These are phyloP conservation scores for Entelurus aequoreus DNA, from an alignment of 2,113 vertebrate genomes.

Conservation along the genomic window DNA sequence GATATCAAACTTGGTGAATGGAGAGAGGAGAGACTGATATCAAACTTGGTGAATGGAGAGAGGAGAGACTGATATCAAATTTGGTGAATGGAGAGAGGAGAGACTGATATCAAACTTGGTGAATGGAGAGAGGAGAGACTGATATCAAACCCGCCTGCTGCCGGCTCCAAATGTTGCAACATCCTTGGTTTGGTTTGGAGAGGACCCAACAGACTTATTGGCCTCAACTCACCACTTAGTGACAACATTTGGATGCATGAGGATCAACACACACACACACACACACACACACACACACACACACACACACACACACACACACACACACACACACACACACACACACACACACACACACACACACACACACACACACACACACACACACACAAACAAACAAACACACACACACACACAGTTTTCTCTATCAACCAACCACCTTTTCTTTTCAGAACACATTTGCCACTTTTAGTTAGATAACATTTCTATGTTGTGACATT, in stretches of 20 bases:
- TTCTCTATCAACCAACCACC: too few species aligned
- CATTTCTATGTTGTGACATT: too few species aligned
- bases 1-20: constrained; percentile 19
- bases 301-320: not conserved
- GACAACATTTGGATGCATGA: constrained; percentile 11
- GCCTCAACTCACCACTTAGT: constrained; percentile 16
- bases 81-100: too few species aligned
- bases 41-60: not conserved
- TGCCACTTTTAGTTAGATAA: not conserved
- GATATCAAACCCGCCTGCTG: constrained; percentile 36
- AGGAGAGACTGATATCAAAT: constrained; percentile 29
- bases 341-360: too few species aligned
- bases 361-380: not conserved
- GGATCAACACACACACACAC: not conserved
- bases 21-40: constrained; percentile 23
- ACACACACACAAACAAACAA: not conserved
- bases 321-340: not conserved
- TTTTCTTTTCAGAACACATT: not conserved
- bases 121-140: constrained; percentile 25
- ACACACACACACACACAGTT: not conserved
- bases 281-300: not conserved
- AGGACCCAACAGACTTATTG: constrained; percentile 16
- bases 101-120: constrained; percentile 35
- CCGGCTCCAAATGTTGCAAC: constrained; percentile 28
- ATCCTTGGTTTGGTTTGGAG: constrained; percentile 38